These are phyloP conservation scores for Pseudorhombus dupliciocellatus DNA, from an alignment of 2,113 vertebrate species.

Conservation along the genomic window DNA sequence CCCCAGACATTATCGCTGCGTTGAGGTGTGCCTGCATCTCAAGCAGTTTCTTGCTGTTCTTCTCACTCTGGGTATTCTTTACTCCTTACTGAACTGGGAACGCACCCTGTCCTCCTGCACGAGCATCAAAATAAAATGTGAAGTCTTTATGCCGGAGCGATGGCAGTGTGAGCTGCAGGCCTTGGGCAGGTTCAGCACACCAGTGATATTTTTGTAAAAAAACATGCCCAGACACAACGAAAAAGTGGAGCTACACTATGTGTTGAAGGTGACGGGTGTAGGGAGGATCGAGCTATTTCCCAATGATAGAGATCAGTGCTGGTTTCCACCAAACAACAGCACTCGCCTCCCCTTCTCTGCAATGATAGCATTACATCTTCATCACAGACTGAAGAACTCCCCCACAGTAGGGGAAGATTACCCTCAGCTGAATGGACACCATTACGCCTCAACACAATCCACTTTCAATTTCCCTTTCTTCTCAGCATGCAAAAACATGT, in stretches of 20 bases:
- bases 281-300: slow-evolving; percentile 36
- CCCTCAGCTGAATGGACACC: slow-evolving; percentile 42
- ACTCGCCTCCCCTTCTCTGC: slow-evolving; percentile 63
- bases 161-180: slow-evolving; percentile 80
- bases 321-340: slow-evolving; percentile 72
- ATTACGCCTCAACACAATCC: slow-evolving; percentile 35
- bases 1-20: slow-evolving; percentile 51
- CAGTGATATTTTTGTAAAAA: slow-evolving; percentile 84
- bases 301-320: slow-evolving; percentile 31
- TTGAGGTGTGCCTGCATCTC: slow-evolving; percentile 42
- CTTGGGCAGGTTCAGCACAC: slow-evolving; percentile 88
- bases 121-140: slow-evolving; percentile 67
- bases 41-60: slow-evolving; percentile 52
- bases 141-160: slow-evolving; percentile 61
- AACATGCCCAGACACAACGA: slow-evolving; percentile 84
- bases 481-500: slow-evolving; percentile 33
- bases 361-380: slow-evolving; percentile 42
- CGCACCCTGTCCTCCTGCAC: slow-evolving; percentile 64
- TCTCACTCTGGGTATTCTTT: slow-evolving; percentile 54
- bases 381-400: slow-evolving; percentile 36
- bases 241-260: slow-evolving; percentile 37
- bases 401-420: slow-evolving; percentile 51
- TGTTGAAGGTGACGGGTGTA: slow-evolving; percentile 35
- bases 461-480: slow-evolving; percentile 32
- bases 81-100: slow-evolving; percentile 59